Evolutionary conservation across 2,797 vertebrate genomes (phyloP).

Genomic region (Cyclopterus lumpus): DNA sequence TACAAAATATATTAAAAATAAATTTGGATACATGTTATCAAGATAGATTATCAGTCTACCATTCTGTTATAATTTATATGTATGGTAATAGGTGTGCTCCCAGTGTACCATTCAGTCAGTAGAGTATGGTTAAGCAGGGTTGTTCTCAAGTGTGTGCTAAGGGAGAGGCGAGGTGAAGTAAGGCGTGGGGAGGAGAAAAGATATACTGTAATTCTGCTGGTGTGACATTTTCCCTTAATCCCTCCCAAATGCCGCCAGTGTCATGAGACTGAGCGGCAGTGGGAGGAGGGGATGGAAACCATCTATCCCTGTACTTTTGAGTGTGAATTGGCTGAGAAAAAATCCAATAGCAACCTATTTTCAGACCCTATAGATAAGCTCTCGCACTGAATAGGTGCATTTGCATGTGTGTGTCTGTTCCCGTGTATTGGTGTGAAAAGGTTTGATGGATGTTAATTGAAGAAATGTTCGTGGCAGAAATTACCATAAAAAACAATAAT

Average conservation of each 20-base stretch:
- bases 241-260: constrained; percentile 62
- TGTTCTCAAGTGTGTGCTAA: constrained; percentile 35
- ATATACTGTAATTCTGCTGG: constrained; percentile 77
- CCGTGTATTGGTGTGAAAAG: constrained; percentile 31
- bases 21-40: background rate
- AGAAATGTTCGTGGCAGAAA: constrained; percentile 58
- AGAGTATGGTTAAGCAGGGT: constrained; percentile 20
- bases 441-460: constrained; percentile 67
- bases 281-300: constrained; percentile 29
- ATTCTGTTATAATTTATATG: background rate
- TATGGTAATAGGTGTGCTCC: background rate
- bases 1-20: background rate
- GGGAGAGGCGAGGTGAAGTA: constrained; percentile 52
- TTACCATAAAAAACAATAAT: constrained; percentile 65
- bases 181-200: constrained; percentile 49
- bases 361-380: constrained; percentile 6
- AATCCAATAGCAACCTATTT: constrained; percentile 49
- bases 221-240: constrained; percentile 81
- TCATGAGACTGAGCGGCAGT: constrained; percentile 47
- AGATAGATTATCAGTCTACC: background rate
- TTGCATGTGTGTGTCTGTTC: constrained; percentile 16
- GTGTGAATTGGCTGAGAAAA: constrained; percentile 48
- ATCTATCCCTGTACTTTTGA: constrained; percentile 39
- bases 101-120: constrained; percentile 10
- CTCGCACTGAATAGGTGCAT: constrained; percentile 22